A percentile compares a stretch with the other conserved stretches of the same genome.
Conservation (phyloP, 2,888 invertebrate species). For the Oscheius sp. region DNA sequence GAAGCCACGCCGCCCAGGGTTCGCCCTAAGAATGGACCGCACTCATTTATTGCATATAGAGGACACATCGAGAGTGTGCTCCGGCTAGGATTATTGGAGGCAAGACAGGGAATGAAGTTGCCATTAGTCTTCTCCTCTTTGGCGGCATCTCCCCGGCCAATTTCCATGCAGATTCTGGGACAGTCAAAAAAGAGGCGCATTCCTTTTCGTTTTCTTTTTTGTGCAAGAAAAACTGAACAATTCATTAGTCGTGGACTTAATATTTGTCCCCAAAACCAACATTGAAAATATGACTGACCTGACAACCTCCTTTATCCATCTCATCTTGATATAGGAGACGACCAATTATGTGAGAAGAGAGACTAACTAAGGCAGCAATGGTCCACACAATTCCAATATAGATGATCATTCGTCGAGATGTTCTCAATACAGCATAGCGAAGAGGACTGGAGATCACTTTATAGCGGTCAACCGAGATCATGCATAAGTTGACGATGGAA, state of each 20-base stretch:
- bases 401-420: conserved; percentile 85
- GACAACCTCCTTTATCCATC: conserved; percentile 39
- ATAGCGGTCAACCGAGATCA: conserved; percentile 74
- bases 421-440: conserved; percentile 73
- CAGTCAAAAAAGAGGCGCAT: too few species aligned
- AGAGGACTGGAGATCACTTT: conserved; percentile 53
- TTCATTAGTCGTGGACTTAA: too few species aligned
- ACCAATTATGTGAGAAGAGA: conserved; percentile 85
- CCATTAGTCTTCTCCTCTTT: conserved; percentile 12
- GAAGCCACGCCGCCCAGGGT: neutral
- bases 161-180: neutral
- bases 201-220: too few species aligned
- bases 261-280: too few species aligned
- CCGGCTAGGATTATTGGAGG: conserved; percentile 16
- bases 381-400: conserved; percentile 89
- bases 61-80: neutral
- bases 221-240: too few species aligned
- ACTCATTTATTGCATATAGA: conserved; percentile 20
- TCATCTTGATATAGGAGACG: conserved; percentile 41
- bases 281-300: too few species aligned
- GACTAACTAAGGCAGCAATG: conserved; percentile 88
- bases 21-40: conserved; percentile 8
- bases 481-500: conserved; percentile 75
- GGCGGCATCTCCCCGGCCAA: neutral
- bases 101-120: neutral